Evolutionary conservation across 2,888 invertebrate species (phyloP).

Genomic region (Meta bourneti): DNA sequence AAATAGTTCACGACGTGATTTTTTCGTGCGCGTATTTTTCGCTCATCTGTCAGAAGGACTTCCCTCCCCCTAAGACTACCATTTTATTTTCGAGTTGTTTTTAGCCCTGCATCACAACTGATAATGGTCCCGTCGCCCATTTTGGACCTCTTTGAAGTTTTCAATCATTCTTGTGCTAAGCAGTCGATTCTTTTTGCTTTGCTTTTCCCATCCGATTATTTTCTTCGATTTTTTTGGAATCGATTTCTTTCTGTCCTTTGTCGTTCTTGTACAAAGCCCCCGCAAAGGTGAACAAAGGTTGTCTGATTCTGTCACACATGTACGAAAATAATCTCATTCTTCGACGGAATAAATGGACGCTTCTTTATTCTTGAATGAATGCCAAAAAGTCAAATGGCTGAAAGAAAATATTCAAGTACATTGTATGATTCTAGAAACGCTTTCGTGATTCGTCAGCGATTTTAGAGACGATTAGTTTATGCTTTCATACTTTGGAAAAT

Average conservation of each 20-base stretch:
- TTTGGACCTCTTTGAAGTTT: background rate
- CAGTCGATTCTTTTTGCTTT: background rate
- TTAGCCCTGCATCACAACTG: background rate
- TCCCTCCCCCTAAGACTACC: background rate
- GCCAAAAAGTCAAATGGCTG: background rate
- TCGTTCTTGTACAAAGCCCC: too few species aligned
- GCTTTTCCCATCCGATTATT: background rate
- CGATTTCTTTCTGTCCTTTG: too few species aligned
- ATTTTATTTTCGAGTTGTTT: background rate
- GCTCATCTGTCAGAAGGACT: background rate
- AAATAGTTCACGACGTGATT: background rate
- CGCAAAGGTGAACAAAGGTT: background rate
- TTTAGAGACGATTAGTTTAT: background rate
- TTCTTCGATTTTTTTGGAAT: background rate
- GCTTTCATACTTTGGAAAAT: background rate
- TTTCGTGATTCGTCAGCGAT: background rate
- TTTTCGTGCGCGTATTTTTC: background rate
- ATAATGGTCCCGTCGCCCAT: background rate
- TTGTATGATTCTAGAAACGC: background rate
- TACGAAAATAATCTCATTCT: background rate
- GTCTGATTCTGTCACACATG: background rate
- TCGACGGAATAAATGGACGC: background rate
- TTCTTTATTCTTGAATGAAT: background rate
- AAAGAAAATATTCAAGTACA: background rate
- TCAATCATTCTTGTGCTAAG: background rate